Percentiles rank a stretch among this genome's conserved stretches.
Evolutionary conservation across 1,140 invertebrate species (phyloP).

Genomic region (Chironomus striatipennis): DNA sequence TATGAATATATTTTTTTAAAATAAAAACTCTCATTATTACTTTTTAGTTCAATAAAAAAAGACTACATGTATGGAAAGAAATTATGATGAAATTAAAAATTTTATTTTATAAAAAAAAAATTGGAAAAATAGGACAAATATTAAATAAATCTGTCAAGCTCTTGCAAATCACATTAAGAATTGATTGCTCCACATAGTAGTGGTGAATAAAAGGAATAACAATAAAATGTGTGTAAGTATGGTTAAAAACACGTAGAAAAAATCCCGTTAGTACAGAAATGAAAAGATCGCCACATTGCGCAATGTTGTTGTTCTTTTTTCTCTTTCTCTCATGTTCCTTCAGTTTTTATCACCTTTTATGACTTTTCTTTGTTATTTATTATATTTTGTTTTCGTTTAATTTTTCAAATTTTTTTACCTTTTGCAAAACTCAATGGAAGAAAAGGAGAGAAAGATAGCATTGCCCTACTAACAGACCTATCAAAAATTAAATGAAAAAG

Average conservation of each 20-base stretch:
- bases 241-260: background rate
- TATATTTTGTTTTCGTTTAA: background rate
- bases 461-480: background rate
- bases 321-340: background rate
- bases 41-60: too few relatives aligned
- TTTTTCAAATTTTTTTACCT: background rate
- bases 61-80: too few relatives aligned
- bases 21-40: too few relatives aligned
- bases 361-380: background rate
- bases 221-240: background rate
- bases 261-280: background rate
- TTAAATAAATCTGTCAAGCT: too few relatives aligned
- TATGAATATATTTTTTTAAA: too few relatives aligned
- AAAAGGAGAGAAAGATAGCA: background rate
- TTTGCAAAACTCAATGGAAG: background rate
- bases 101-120: too few relatives aligned
- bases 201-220: too few relatives aligned
- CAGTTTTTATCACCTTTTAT: background rate
- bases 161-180: too few relatives aligned
- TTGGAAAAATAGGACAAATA: too few relatives aligned
- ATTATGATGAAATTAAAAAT: too few relatives aligned
- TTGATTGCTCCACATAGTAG: too few relatives aligned
- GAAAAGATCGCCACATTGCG: constrained; percentile 1
- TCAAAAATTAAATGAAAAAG: background rate
- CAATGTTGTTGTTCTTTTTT: constrained; percentile 1